phyloP scores from a whole-genome alignment of 2,113 vertebrate species.

The Microcebus murinus region DNA sequence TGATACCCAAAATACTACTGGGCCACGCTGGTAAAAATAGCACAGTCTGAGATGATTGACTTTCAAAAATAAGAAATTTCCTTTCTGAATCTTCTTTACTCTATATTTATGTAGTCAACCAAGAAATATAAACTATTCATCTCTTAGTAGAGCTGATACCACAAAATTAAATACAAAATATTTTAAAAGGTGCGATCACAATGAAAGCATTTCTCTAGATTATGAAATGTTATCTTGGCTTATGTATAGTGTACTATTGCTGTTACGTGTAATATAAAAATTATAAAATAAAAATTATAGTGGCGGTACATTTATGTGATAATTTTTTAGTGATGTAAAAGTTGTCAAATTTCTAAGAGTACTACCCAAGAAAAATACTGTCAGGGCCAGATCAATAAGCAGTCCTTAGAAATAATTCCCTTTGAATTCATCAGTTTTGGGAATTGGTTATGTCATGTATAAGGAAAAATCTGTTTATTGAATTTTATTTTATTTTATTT shows the following conservation, averaged over 20 bases:
- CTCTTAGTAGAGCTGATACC: neutral
- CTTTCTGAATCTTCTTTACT: neutral
- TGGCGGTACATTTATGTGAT: neutral
- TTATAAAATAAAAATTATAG: neutral
- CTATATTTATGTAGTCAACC: neutral
- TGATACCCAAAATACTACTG: neutral
- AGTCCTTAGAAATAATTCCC: slow-evolving; percentile 3
- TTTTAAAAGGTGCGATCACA: neutral
- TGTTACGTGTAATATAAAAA: slow-evolving; percentile 27
- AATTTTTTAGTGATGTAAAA: neutral
- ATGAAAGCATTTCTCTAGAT: neutral
- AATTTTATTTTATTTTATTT: no score
- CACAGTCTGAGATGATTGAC: neutral
- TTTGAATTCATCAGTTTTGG: slow-evolving; percentile 14
- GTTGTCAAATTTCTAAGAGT: neutral
- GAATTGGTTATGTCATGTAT: slow-evolving; percentile 6
- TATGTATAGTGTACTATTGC: neutral
- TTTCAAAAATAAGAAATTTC: neutral
- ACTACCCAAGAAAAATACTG: slow-evolving; percentile 11
- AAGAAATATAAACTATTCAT: neutral
- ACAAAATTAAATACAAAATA: neutral
- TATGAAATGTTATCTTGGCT: neutral
- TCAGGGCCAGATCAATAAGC: neutral
- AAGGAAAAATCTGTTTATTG: neutral
- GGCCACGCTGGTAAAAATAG: neutral